Evolutionary conservation across 2,888 invertebrate species (phyloP).

Genomic region (Dynastes grantii): DNA sequence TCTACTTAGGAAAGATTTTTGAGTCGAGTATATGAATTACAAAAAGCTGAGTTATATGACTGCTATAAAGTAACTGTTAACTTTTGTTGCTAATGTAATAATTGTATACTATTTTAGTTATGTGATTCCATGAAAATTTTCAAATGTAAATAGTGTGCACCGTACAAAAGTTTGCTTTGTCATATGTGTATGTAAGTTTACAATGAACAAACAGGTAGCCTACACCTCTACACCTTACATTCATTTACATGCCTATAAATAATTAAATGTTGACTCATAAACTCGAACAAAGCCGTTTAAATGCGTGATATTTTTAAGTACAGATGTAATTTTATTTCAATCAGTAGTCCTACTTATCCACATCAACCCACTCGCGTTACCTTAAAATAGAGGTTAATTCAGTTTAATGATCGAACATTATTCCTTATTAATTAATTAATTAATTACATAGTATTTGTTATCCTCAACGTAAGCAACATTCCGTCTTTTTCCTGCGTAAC

Average conservation of each 20-base stretch:
- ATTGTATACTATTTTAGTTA: too few relatives aligned
- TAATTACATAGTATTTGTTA: slow-evolving; percentile 5
- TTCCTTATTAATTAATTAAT: slow-evolving; percentile 20
- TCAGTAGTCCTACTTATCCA: background rate
- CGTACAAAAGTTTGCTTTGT: too few relatives aligned
- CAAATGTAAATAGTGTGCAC: too few relatives aligned
- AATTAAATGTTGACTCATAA: slow-evolving; percentile 40
- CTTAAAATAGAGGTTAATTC: slow-evolving; percentile 28
- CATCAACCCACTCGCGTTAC: slow-evolving; percentile 3
- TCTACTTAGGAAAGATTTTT: too few relatives aligned
- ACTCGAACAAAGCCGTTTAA: slow-evolving; percentile 30
- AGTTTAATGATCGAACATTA: slow-evolving; percentile 12
- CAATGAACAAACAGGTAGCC: slow-evolving; percentile 28
- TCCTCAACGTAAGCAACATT: background rate
- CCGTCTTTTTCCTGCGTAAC: slow-evolving; percentile 7
- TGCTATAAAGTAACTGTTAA: too few relatives aligned
- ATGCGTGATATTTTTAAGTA: slow-evolving; percentile 30
- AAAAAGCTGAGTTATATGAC: too few relatives aligned
- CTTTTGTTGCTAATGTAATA: too few relatives aligned
- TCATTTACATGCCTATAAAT: slow-evolving; percentile 35
- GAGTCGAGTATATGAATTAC: too few relatives aligned
- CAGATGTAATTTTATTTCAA: slow-evolving; percentile 24
- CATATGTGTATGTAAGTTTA: background rate
- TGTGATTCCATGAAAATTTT: too few relatives aligned
- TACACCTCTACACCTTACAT: slow-evolving; percentile 18